Evolutionary conservation across 2,113 vertebrate genomes (phyloP).

Genomic region (Ceuthmochares aereus): DNA sequence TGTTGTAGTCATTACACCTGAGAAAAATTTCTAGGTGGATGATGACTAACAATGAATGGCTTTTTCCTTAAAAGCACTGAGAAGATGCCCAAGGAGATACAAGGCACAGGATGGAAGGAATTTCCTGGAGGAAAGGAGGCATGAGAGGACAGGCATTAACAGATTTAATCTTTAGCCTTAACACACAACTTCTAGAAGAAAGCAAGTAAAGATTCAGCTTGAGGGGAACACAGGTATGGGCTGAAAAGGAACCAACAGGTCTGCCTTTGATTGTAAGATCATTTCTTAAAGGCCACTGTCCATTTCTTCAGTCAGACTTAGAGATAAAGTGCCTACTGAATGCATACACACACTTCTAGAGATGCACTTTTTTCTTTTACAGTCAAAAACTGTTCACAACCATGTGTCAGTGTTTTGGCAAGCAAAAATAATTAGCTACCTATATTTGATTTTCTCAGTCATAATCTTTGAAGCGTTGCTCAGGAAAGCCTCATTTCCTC

Average conservation of each 20-base stretch:
- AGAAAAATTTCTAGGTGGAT: not conserved
- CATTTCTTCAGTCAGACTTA: not conserved
- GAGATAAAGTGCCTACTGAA: not conserved
- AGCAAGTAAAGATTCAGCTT: not conserved
- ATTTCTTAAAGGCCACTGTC: not conserved
- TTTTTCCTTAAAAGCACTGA: not conserved
- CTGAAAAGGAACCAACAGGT: not conserved
- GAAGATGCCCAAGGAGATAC: not conserved
- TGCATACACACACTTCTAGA: not conserved
- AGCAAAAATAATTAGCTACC: not conserved
- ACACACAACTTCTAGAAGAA: not conserved
- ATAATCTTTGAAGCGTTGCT: not conserved
- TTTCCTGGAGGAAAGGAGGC: not conserved
- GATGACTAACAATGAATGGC: not conserved
- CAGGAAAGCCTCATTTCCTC: not conserved
- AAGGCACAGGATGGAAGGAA: not conserved
- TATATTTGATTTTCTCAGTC: not conserved
- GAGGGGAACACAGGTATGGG: not conserved
- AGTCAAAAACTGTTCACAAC: not conserved
- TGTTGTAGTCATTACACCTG: not conserved
- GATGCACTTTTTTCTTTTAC: too few species aligned
- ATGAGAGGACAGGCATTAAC: not conserved
- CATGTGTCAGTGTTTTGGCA: rapidly evolving
- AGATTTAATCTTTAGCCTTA: not conserved
- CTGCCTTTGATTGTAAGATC: not conserved